Evolutionary conservation across 2,113 vertebrate species (phyloP), one percentile per base, ranked within the genome.

Genomic region (Halichoeres trimaculatus): DNA sequence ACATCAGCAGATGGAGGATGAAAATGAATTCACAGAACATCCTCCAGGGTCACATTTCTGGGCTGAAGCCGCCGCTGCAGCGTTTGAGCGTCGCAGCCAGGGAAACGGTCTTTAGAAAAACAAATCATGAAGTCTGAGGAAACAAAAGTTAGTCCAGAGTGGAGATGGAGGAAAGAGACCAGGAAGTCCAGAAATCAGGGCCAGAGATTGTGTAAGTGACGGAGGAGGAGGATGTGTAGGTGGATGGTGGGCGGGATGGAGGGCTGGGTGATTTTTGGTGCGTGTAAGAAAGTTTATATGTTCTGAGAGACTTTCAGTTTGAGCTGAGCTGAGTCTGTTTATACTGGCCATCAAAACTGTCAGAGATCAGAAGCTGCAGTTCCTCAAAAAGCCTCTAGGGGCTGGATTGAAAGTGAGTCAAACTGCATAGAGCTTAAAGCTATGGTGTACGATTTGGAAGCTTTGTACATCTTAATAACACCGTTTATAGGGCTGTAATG

Each of bases 221-320:
- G 36, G 79, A 76, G 86, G 88, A 58, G 70, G 89, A 34, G 76
- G 64, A 17, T 11, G 23, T 22, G 74, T 61, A 50, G 78, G 79
- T 30, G 84, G 59, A 13, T 48, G 57, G 87, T 76, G 51, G 87
- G 81, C 22, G 11, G n/a, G n/a, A 38, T 61, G 48, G 51, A 38
- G 12, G 59, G 74, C 24, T 38, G 55, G 22, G 24, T 53, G 47
- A 52, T 70, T 43, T 83, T 10, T 70, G 8, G 24, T 24, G 43
- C 24, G 19, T 60, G 1, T 61, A 54, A 47, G 38, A 40, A 67
- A 20, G 22, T 76, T 59, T 68, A 22, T 23, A 13, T 26, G 8
- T 61, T 58, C 26, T 45, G 41, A 43, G 41, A 43, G 14, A 43
- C 5, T 43, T 14, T 43, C 2, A 43, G 41, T 43, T 5, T 43